Percentiles rank a stretch among this genome's conserved stretches.
These are phyloP conservation scores for Anthopleura sola DNA, from an alignment of 64 coral and sea anemone genomes.

Conservation along the genomic window DNA sequence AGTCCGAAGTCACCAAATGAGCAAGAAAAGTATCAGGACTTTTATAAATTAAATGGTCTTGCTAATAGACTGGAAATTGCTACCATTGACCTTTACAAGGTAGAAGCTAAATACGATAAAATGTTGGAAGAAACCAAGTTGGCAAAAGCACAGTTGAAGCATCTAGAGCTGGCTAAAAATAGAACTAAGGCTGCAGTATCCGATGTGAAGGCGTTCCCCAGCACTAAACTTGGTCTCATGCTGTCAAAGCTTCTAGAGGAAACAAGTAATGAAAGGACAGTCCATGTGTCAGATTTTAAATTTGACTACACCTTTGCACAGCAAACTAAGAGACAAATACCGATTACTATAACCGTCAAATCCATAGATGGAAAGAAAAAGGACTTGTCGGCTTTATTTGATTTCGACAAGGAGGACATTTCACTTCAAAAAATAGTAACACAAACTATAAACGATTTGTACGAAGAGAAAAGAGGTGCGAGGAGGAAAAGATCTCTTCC, in stretches of 20 bases:
- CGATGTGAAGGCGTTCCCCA: background rate
- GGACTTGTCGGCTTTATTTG: background rate
- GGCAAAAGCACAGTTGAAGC: conserved; percentile 7
- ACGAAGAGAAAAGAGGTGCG: background rate
- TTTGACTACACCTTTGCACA: background rate
- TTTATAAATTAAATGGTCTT: background rate
- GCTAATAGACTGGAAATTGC: background rate
- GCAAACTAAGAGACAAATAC: background rate
- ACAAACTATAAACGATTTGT: background rate
- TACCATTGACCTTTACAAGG: background rate
- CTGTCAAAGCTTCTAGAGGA: background rate
- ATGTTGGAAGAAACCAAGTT: background rate
- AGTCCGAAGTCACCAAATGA: background rate
- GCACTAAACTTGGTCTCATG: background rate
- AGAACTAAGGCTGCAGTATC: background rate
- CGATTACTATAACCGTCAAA: background rate
- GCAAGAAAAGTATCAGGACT: background rate
- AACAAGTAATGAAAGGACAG: background rate
- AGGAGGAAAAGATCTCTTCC: background rate
- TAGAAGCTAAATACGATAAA: background rate
- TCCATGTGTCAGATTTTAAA: background rate
- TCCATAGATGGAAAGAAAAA: background rate
- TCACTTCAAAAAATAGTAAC: background rate
- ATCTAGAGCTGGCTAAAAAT: conserved; percentile 1
- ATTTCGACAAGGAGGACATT: background rate